A percentile compares a stretch with the other conserved stretches of the same genome.
Evolutionary conservation across 2,113 vertebrate species (phyloP).

Genomic region (Myiozetetes cayanensis): DNA sequence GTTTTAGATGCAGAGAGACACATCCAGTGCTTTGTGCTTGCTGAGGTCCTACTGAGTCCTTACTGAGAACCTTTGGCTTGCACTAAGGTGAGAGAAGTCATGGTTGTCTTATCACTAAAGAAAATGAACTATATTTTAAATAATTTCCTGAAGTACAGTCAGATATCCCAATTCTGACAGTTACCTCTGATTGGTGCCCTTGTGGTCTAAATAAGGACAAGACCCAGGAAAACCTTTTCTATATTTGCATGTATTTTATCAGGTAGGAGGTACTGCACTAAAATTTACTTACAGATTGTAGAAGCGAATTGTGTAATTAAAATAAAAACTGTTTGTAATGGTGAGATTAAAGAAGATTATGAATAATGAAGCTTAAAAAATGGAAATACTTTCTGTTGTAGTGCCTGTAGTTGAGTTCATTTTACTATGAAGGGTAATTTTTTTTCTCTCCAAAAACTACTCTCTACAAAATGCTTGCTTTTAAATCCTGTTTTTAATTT

Average conservation of each 20-base stretch:
- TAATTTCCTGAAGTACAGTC: neutral
- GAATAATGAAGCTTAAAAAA: neutral
- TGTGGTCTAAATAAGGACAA: neutral
- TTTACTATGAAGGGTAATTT: neutral
- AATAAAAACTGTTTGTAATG: neutral
- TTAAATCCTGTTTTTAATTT: neutral
- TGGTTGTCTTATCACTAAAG: neutral
- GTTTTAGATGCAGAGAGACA: neutral
- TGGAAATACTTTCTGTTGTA: neutral
- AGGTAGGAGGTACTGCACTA: neutral
- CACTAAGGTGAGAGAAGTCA: neutral
- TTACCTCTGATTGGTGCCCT: neutral
- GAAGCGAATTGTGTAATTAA: neutral
- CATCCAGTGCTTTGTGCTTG: neutral
- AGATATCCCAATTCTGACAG: neutral
- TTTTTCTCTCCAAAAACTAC: neutral
- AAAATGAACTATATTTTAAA: neutral
- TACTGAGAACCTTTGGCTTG: neutral
- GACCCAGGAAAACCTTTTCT: neutral
- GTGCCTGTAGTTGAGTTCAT: neutral
- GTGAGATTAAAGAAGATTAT: neutral
- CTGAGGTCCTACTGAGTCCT: neutral
- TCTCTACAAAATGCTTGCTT: neutral
- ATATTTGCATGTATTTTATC: neutral
- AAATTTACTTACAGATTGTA: neutral